These are phyloP conservation scores for Tinea trinotella DNA, from an alignment of 2,888 invertebrate species.

Conservation along the genomic window DNA sequence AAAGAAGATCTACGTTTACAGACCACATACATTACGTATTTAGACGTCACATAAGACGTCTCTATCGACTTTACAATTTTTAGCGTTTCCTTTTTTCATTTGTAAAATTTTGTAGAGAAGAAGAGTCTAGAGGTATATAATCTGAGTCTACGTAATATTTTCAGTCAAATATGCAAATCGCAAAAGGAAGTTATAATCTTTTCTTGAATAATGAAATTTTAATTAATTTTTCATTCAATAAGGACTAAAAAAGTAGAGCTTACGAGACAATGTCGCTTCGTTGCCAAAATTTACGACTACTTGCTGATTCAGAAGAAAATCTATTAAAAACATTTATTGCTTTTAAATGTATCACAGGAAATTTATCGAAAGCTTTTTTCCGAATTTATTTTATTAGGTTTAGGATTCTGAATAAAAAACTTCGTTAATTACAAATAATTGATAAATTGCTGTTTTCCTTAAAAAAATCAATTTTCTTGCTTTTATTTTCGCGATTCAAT, in stretches of 20 bases:
- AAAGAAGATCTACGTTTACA: constrained; percentile 28
- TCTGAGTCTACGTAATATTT: too few species aligned
- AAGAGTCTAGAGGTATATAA: too few species aligned
- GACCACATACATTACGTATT: too few species aligned
- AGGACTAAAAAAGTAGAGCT: constrained; percentile 12
- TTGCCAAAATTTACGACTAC: constrained; percentile 17
- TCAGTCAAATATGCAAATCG: constrained; percentile 55
- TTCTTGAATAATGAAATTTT: constrained; percentile 53
- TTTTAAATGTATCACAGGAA: constrained; percentile 17
- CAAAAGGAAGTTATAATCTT: constrained; percentile 54
- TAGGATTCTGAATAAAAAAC: not conserved
- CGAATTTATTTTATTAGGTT: not conserved
- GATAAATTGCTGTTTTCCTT: not conserved
- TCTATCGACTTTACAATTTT: too few species aligned
- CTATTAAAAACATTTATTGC: constrained; percentile 16
- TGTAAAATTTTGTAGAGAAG: constrained; percentile 35
- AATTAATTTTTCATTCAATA: constrained; percentile 38
- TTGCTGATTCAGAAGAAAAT: constrained; percentile 15
- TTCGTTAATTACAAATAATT: not conserved
- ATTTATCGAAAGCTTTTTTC: constrained; percentile 5
- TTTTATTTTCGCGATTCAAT: too few species aligned
- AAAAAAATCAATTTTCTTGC: too few species aligned
- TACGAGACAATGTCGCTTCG: constrained; percentile 16
- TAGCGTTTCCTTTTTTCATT: too few species aligned
- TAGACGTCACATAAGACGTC: too few species aligned